Evolutionary conservation across 2,888 invertebrate species (phyloP).

Genomic region (Leucoptera coffeella): DNA sequence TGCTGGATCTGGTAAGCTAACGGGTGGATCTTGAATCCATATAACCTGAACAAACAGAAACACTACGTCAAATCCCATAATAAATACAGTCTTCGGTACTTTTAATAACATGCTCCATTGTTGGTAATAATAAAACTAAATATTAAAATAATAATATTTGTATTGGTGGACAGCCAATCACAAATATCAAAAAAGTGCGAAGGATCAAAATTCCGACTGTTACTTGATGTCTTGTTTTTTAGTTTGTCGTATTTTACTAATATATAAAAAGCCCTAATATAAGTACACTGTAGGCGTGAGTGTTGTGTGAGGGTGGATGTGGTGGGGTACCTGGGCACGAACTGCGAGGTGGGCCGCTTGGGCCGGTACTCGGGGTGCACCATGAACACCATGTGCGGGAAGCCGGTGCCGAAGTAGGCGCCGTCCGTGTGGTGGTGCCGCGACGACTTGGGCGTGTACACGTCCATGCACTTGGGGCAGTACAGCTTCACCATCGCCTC

Average conservation of each 20-base stretch:
- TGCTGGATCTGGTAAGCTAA: constrained; percentile 98
- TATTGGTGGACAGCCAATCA: no score
- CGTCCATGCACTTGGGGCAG: constrained; percentile 99
- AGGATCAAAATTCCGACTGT: no score
- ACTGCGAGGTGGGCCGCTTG: constrained; percentile 92
- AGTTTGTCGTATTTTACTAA: no score
- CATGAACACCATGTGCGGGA: constrained; percentile 99
- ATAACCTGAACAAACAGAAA: constrained; percentile 66
- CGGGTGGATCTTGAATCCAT: constrained; percentile 99
- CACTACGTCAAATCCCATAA: background rate
- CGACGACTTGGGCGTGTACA: constrained; percentile 97
- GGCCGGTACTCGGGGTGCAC: constrained; percentile 99
- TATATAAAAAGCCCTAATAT: no score
- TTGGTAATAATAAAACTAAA: no score
- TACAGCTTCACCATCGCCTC: constrained; percentile 99
- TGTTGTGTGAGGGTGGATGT: no score
- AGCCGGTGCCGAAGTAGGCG: constrained; percentile 99
- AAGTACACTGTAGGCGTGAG: no score
- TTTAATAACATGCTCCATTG: no score
- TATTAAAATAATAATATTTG: no score
- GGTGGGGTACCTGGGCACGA: constrained; percentile 96
- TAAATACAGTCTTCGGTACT: background rate
- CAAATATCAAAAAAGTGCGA: no score
- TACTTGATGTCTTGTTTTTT: no score
- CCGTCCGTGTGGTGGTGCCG: constrained; percentile 98